Conservation (phyloP, 2,113 vertebrate genomes). For the Panthera leo region DNA sequence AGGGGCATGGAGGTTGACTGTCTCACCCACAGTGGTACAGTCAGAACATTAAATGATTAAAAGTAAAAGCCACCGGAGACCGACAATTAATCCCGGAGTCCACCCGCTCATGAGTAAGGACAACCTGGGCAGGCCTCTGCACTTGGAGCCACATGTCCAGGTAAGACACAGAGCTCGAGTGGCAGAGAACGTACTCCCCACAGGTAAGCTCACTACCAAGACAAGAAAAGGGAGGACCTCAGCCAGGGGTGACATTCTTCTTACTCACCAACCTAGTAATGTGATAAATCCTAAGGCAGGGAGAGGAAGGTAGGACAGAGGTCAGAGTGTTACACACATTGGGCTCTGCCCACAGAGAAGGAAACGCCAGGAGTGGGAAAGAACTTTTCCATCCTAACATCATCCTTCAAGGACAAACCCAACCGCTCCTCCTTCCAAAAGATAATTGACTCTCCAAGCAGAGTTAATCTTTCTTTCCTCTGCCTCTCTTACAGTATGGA, state of each 20-base stretch:
- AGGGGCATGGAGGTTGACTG: neutral
- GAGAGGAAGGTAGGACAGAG: neutral
- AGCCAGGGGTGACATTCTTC: neutral
- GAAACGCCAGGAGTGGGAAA: neutral
- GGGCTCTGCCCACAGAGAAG: neutral
- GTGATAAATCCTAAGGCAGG: neutral
- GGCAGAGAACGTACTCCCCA: neutral
- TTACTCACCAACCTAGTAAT: too few species aligned
- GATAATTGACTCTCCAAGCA: neutral
- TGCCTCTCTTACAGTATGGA: neutral
- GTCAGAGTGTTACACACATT: too few species aligned
- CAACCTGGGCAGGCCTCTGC: neutral
- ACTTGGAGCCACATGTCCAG: neutral
- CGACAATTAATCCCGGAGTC: neutral
- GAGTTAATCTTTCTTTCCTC: neutral
- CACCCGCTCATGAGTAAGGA: neutral
- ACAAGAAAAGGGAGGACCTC: neutral
- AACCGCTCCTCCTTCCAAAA: neutral
- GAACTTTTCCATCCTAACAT: neutral
- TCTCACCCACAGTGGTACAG: too few species aligned
- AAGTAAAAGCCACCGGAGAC: neutral
- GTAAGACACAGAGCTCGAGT: neutral
- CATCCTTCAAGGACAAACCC: neutral
- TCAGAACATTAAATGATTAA: neutral
- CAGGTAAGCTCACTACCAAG: neutral